Evolutionary conservation across 2,113 vertebrate genomes (phyloP), one percentile per base, ranked within the genome.

Genomic region (Aptenodytes forsteri): DNA sequence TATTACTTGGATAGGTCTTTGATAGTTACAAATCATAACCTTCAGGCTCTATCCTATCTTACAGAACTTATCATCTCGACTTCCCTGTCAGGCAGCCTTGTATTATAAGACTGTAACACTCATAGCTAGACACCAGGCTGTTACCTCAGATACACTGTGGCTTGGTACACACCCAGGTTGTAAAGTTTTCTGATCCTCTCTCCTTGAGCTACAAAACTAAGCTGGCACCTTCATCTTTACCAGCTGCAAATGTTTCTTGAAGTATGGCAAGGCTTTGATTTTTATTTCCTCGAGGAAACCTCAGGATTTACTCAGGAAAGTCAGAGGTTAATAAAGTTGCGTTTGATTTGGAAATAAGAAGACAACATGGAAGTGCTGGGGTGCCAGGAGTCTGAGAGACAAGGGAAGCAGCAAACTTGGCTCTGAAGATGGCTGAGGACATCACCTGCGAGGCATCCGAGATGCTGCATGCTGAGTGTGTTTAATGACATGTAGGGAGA

Each of bases 1-100:
- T 38, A 46, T 65, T 46, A 17, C 87, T 72, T 38, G 76, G 49
- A 11, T 40, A 52, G 30, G 61, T 42, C 61, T 94, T 87, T 62
- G 72, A 79, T 81, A 36, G 89, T 76, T 90, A 70, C 64, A 94
- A 91, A 90, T 83, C 82, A 44, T 30, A 95, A 91, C 84, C 78
- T 95, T 80, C 77, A 66, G 61, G 87, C 75, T 91, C 78, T 55
- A 34, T 93, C 49, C 65, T 62, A 27, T 89, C 89, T 91, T 78
- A 20, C 32, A 54, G 61, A 40, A 64, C 82, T 55, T 59, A 75
- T 36, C 49, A 64, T 72, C 54, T 65, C 22, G 1, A 6, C 25
- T 64, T 82, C 38, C 40, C 40, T 89, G 65, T 23, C 72, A 71
- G 73, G 44, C 87, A 90, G 58, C 18, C 1, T 2, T 47, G 69